Base-by-base conservation (phyloP, 1,140 invertebrate genomes). In the Diorhabda sublineata region DNA sequence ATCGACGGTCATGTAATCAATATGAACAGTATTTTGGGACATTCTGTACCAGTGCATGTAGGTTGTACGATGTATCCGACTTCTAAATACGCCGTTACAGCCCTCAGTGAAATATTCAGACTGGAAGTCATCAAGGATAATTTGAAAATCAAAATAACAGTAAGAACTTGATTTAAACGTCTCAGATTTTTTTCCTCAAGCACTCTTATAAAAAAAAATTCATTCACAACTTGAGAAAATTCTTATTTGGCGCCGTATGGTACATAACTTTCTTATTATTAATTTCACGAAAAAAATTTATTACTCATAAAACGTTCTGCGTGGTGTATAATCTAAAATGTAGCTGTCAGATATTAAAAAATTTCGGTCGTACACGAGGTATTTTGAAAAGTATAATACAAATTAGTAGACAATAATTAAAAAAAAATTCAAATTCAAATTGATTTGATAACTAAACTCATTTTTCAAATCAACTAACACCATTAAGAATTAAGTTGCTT, bases 61-160 rank as follows among this genome's bases (percentile, higher is more conserved):
- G 6, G 41, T 6, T 5, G 77, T 76, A 75, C 68, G 42, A 68
- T 77, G 43, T 87, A 87, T 76, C 75, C 80, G 9, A 84, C 82
- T 0, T 82, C 84, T 0, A 87, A 87, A 69, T 80, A 78, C 65
- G 82, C 84, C 3, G 79, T 86, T 0, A 81, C 76, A 9, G 45
- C 63, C 3, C n/a, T 69, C 3, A 56, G 63, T 7, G 58, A 69
- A 6, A 26, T 5, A 56, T 56, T 69, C 5, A 6, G 83, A 58
- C 5, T 42, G 8, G 66, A 67, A 58, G 26, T 68, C 8, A n/a
- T 9, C 5, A 45, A 57, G 3, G 47, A 44, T 43, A 58, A 65
- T 3, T 42, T 4, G 2, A 66, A 65, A 61, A 66, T 66, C 41
- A 65, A 69, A 61, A 59, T 59, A 5, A 65, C 62, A 4, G 69